Evolutionary conservation across 2,888 invertebrate species (phyloP), one percentile per base, ranked within the genome.

Genomic region (Cantharis flavilabris): DNA sequence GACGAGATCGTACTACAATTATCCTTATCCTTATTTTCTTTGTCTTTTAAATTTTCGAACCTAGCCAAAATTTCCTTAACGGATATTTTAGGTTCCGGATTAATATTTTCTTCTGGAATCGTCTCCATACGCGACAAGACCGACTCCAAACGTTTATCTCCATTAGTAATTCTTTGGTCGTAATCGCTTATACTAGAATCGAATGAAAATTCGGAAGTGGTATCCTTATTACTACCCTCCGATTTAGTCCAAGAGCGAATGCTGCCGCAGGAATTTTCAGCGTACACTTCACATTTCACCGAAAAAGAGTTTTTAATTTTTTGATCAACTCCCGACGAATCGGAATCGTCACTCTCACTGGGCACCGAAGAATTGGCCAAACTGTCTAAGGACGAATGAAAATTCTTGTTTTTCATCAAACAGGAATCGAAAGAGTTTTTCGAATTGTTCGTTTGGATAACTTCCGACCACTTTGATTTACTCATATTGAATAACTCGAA

Each of bases 31-130:
- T 77, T 75, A 20, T 74, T 69, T 18, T 80, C 79, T 30, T 81
- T 82, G 28, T 85, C 88, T 67, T 87, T 85, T 69, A 89, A 83
- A 82, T 89, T 88, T 88, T 95, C 96, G 88, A 96, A 96, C 81
- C 95, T 90, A 73, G 95, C 95, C 83, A 95, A 90, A 82, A 96
- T 95, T 86, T 95, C 95, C 86, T 94, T 93, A 80, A 95, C 95
- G 80, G 95, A 95, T 84, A 95, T 92, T 89, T 96, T 95, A n/a
- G 93, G 93, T 86, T 95, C 95, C n/a, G 81, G 80, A 69, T 89
- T 90, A n/a, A 63, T n/a, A 49, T 92, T 91, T 84, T 95, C 95
- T 87, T 95, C 95, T 76, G 94, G 91, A 80, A 95, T 95, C 71
- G 95, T 95, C 88, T 95, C 95, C 95, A 95, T 95, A 87, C 92